Base-by-base conservation (phyloP, 2,888 invertebrate species). In the Chelonus formosanus region DNA sequence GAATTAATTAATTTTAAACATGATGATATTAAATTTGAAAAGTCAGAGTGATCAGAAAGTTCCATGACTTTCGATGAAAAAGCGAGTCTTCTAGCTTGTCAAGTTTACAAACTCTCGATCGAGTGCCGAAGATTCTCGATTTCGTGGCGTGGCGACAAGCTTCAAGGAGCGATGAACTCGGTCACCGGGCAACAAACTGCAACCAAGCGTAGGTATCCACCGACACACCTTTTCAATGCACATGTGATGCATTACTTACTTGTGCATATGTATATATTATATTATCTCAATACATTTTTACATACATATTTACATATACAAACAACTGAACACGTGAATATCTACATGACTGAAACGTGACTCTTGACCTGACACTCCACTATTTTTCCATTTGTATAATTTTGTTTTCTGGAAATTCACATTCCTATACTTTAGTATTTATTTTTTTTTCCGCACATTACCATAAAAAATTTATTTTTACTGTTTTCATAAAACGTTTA, bases 171-270 rank as follows among this genome's bases (percentile, higher is more conserved):
- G 83, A 83, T 84, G 83, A 84, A 84, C 83, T 84, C 83, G 83
- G 83, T 84, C 83, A 84, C 82, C 83, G 83, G 82, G 83, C 83
- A 83, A 83, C 83, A 83, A 83, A 83, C 83, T 82, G 81, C 82
- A 80, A 52, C 8, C 52, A 31, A 72, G 71, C 76, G 75, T 75
- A 72, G 71, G 72, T 65, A 65, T 32, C 7, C 52, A 52, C 52
- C 52, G 52, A 52, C 52, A 52, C 52, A 52, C 52, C 52, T 52
- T 52, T 52, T 32, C 5, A 52, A 52, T 31, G 8, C 47, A 31
- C 63, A 54, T 53, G 53, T 47, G 52, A 55, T 45, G 31, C 45
- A 43, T 35, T 47, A 58, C 66, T 35, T 32, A 31, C 52, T 50
- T 55, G 54, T 56, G 44, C 57, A 20, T 60, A 53, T n/a, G 55